phyloP scores from a whole-genome alignment of 2,888 invertebrate species.

The Acanthosepion pharaonis region DNA sequence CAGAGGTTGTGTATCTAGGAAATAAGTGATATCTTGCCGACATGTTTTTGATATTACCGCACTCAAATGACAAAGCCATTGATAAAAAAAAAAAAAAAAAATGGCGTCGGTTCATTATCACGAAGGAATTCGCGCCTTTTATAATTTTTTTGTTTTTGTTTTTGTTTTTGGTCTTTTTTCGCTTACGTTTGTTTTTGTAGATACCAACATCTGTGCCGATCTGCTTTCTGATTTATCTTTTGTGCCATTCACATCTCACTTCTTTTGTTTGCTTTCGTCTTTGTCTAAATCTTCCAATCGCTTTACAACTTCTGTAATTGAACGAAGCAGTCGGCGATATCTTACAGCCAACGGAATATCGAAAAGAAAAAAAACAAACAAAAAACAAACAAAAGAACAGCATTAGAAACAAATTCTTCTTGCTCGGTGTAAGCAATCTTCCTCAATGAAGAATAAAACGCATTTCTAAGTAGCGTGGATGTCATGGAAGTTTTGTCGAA shows the following conservation, averaged over 20 bases:
- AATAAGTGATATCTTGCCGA: not conserved
- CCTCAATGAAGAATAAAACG: no score
- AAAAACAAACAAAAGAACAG: not conserved
- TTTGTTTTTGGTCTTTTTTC: not conserved
- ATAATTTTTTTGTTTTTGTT: no score
- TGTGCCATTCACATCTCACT: no score
- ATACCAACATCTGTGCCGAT: not conserved
- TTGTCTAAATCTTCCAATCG: not conserved
- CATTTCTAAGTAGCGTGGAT: no score
- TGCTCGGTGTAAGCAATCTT: no score
- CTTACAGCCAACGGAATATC: not conserved
- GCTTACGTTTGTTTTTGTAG: not conserved
- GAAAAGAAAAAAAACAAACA: not conserved
- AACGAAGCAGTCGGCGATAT: not conserved
- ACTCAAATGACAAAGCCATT: slow-evolving; percentile 33
- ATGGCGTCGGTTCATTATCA: not conserved
- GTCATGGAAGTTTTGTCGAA: no score
- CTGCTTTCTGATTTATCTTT: not conserved
- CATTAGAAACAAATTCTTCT: no score
- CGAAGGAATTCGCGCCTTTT: not conserved
- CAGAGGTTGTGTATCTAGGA: not conserved
- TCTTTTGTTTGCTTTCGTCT: not conserved
- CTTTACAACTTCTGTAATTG: not conserved
- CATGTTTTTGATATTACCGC: not conserved
- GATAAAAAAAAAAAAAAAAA: not conserved